phyloP scores from a whole-genome alignment of 2,113 vertebrate genomes.

The Mixornis gularis region DNA sequence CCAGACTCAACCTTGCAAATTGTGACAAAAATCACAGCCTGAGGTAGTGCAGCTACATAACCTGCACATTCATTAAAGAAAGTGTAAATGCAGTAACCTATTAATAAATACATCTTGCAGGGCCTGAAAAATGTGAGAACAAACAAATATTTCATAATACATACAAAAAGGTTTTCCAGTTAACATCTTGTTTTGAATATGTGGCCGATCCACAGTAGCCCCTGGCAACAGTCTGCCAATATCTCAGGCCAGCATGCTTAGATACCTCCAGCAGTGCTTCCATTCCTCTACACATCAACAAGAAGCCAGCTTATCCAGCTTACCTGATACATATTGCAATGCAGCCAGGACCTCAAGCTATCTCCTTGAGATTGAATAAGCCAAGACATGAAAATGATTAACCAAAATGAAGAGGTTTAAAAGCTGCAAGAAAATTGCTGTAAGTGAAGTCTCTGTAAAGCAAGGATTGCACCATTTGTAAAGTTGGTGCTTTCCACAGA shows the following conservation, averaged over 20 bases:
- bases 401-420: constrained; percentile 58
- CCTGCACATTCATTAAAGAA: neutral
- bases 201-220: neutral
- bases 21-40: constrained; percentile 14
- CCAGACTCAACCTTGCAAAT: neutral
- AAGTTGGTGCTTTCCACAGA: constrained; percentile 60
- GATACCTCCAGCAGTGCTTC: constrained; percentile 29
- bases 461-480: constrained; percentile 17
- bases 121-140: constrained; percentile 25
- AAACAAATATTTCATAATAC: constrained; percentile 45
- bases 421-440: constrained; percentile 36
- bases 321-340: constrained; percentile 34
- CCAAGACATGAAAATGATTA: constrained; percentile 68
- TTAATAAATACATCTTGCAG: constrained; percentile 6
- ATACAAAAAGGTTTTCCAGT: constrained; percentile 35
- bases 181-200: constrained; percentile 50
- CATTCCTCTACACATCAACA: constrained; percentile 43
- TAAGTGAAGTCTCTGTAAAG: constrained; percentile 50
- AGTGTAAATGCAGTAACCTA: neutral
- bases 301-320: constrained; percentile 53
- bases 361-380: constrained; percentile 63
- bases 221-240: constrained; percentile 30
- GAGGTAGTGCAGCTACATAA: neutral
- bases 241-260: constrained; percentile 23
- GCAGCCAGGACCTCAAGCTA: constrained; percentile 46